Conservation (phyloP, 2,113 vertebrate species). For the Gopherus flavomarginatus region DNA sequence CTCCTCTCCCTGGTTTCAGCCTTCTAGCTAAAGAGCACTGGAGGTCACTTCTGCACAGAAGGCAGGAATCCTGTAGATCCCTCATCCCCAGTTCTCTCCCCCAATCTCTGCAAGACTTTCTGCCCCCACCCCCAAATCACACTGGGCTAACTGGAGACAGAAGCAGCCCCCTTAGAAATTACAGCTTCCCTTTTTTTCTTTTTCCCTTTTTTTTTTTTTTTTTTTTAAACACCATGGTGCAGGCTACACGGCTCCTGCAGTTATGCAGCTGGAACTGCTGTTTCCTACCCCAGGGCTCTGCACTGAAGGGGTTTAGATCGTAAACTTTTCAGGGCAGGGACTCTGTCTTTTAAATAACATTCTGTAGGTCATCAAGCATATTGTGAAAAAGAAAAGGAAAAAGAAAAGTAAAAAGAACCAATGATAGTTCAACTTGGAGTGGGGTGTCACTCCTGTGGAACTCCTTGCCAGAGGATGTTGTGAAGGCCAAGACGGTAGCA, state of each 20-base stretch:
- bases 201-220: neutral
- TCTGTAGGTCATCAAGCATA: neutral
- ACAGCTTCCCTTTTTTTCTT: neutral
- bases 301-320: accelerated
- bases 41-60: neutral
- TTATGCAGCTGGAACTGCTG: accelerated
- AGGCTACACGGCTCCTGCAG: accelerated
- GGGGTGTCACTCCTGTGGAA: neutral
- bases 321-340: neutral
- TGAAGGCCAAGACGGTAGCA: too few relatives aligned
- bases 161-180: accelerated
- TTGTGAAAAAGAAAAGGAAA: neutral
- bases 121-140: neutral
- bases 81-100: neutral
- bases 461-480: too few relatives aligned
- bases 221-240: neutral
- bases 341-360: neutral
- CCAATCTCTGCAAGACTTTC: neutral
- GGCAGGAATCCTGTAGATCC: neutral
- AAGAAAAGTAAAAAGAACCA: neutral
- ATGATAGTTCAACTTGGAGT: neutral
- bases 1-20: neutral
- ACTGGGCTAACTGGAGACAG: neutral
- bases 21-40: neutral
- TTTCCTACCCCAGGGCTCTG: accelerated